These are phyloP conservation scores for Acromyrmex heyeri DNA, from an alignment of 1,140 invertebrate species.

Conservation along the genomic window DNA sequence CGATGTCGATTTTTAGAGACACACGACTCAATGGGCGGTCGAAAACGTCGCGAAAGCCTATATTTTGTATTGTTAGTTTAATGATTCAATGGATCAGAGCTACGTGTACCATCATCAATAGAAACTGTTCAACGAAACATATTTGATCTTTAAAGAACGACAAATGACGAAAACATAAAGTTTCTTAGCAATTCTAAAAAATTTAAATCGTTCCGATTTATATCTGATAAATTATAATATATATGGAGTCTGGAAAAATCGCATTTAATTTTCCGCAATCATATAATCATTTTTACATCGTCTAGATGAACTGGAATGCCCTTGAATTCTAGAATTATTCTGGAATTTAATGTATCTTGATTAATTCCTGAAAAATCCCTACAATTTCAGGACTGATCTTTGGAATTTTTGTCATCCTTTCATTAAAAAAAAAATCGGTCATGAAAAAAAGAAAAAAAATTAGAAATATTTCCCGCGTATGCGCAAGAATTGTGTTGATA, in stretches of 20 bases:
- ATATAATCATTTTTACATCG: too few species aligned
- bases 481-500: too few species aligned
- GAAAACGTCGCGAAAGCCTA: slow-evolving; percentile 50
- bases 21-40: slow-evolving; percentile 58
- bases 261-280: background rate
- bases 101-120: slow-evolving; percentile 7
- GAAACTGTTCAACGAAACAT: slow-evolving; percentile 26
- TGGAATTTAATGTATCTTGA: too few species aligned
- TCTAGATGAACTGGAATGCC: too few species aligned
- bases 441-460: too few species aligned
- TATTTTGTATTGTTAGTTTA: slow-evolving; percentile 71
- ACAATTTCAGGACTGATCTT: too few species aligned
- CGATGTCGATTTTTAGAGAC: slow-evolving; percentile 56
- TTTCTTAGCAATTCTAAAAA: background rate
- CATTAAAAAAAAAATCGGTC: too few species aligned
- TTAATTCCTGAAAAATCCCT: too few species aligned
- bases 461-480: too few species aligned
- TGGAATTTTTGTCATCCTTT: too few species aligned
- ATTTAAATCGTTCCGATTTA: background rate
- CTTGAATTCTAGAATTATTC: too few species aligned
- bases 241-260: background rate
- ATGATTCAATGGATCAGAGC: slow-evolving; percentile 50
- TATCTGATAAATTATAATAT: background rate
- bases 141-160: slow-evolving; percentile 23
- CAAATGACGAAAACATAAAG: background rate